A percentile compares a stretch with the other conserved stretches of the same genome.
Evolutionary conservation across 2,888 invertebrate species (phyloP).

Genomic region (Oscheius myriophilus): DNA sequence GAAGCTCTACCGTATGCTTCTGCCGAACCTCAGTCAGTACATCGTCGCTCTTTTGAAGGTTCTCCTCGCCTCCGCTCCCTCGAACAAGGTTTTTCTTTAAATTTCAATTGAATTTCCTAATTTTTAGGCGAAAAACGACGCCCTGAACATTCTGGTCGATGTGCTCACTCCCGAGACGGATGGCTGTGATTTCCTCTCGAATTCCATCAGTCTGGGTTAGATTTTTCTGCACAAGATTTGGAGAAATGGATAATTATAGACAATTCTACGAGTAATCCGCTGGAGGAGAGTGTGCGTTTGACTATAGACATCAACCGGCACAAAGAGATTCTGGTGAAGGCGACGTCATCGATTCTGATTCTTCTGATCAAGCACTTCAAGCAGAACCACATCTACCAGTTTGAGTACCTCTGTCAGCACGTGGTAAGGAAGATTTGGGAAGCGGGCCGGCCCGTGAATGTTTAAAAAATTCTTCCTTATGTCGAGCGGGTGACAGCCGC

Average conservation of each 20-base stretch:
- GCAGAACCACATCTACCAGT: constrained; percentile 95
- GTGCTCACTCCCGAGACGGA: constrained; percentile 80
- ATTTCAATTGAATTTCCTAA: constrained; percentile 1
- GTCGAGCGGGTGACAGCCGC: too few relatives aligned
- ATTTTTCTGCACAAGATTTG: background rate
- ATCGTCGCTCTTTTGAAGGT: constrained; percentile 88
- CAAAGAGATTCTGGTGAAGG: constrained; percentile 93
- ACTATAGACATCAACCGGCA: constrained; percentile 97
- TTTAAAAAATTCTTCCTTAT: too few relatives aligned
- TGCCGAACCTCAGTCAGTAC: constrained; percentile 94
- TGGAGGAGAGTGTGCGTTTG: constrained; percentile 73
- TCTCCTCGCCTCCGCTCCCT: constrained; percentile 93
- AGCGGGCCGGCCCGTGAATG: too few relatives aligned
- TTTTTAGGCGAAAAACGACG: constrained; percentile 89
- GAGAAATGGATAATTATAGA: constrained; percentile 25
- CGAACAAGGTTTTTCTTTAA: constrained; percentile 71
- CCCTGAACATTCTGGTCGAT: constrained; percentile 97
- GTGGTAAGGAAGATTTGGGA: constrained; percentile 75
- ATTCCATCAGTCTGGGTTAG: constrained; percentile 65
- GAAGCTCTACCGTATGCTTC: constrained; percentile 78
- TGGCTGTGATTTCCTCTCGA: constrained; percentile 67
- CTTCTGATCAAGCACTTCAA: constrained; percentile 95
- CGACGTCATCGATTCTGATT: constrained; percentile 87
- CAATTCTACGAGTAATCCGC: constrained; percentile 49
- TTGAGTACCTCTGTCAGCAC: constrained; percentile 98